Base-by-base conservation (phyloP, 2,113 vertebrate species). In the Lasiurus borealis region DNA sequence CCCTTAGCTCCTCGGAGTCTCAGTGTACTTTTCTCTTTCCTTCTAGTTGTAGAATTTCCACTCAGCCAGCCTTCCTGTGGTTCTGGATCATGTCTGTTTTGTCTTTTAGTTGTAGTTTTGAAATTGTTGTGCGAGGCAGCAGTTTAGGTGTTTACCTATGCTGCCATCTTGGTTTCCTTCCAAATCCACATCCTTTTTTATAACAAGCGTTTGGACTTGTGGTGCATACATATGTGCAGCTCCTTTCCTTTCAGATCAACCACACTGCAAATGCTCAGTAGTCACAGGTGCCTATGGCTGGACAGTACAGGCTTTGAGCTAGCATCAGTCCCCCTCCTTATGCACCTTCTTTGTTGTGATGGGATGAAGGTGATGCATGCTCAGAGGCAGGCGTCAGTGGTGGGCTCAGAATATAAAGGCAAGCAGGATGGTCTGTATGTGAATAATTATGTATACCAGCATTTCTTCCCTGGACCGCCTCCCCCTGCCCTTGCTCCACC, bases 371-470 rank as follows among this genome's bases (percentile, higher is more conserved):
- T 36, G 21, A 31, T 68, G 8, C 29, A 21, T 9, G 12, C 44
- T 84, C 44, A 46, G 78, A 86, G 69, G 21, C 19, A 11, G 9
- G 52, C 0, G 0, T 3, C 12, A 18, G 1, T 18, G 5, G 5
- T 7, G 64, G 52, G 46, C 88, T 91, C 48, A 13, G 50, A 57
- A 40, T n/a, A 59, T 19, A 25, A 34, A 27, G 19, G 16, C 7
- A 3, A 0, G 6, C 59, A 69, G 27, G 57, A 21, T 15, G 27
- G 21, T 12, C 6, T 85, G 29, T 27, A 0, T 12, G 48, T 8
- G 66, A 50, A 62, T 23, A 44, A 78, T 48, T 4, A 2, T 3
- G 12, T 27, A 36, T 54, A 23, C 16, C 23, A 46, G 44, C 81
- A 66, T 77, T 64, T 57, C 77, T 80, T 66, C 68, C 19, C 44